phyloP scores from a whole-genome alignment of 2,888 invertebrate genomes.

The Belgica antarctica region DNA sequence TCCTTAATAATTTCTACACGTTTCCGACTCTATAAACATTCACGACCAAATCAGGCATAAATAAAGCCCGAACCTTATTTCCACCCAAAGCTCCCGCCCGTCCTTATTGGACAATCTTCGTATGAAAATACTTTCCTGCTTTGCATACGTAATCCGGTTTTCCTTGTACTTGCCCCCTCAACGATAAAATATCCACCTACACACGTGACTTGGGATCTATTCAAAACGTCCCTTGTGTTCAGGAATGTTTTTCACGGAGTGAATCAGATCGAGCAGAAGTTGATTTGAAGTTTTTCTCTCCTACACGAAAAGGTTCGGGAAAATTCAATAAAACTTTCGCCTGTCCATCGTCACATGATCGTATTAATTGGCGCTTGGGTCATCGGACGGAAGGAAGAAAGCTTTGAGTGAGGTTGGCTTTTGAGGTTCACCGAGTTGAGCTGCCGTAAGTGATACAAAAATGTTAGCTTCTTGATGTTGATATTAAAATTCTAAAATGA shows the following conservation, averaged over 20 bases:
- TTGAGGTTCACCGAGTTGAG: too few species aligned
- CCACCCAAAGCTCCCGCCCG: too few species aligned
- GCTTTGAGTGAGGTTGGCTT: too few species aligned
- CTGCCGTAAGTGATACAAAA: too few species aligned
- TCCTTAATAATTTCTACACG: not conserved
- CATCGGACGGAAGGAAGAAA: not conserved
- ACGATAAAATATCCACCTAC: slow-evolving; percentile 8
- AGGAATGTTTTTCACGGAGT: not conserved
- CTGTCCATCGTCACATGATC: slow-evolving; percentile 29
- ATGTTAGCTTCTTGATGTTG: too few species aligned
- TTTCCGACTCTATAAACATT: slow-evolving; percentile 19
- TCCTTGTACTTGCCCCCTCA: not conserved
- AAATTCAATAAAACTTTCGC: slow-evolving; percentile 25
- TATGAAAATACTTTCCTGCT: slow-evolving; percentile 12
- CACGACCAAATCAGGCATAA: slow-evolving; percentile 4
- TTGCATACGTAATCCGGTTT: slow-evolving; percentile 11
- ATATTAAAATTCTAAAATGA: too few species aligned
- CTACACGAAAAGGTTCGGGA: slow-evolving; percentile 12
- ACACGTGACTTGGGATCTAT: not conserved
- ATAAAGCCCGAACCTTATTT: not conserved
- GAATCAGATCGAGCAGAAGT: slow-evolving; percentile 17
- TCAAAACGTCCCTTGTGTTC: not conserved
- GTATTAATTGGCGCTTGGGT: slow-evolving; percentile 34
- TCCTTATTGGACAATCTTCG: slow-evolving; percentile 9
- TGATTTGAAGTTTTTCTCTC: slow-evolving; percentile 16